phyloP scores from a whole-genome alignment of 1,140 invertebrate species.

The Nasonia vitripennis region DNA sequence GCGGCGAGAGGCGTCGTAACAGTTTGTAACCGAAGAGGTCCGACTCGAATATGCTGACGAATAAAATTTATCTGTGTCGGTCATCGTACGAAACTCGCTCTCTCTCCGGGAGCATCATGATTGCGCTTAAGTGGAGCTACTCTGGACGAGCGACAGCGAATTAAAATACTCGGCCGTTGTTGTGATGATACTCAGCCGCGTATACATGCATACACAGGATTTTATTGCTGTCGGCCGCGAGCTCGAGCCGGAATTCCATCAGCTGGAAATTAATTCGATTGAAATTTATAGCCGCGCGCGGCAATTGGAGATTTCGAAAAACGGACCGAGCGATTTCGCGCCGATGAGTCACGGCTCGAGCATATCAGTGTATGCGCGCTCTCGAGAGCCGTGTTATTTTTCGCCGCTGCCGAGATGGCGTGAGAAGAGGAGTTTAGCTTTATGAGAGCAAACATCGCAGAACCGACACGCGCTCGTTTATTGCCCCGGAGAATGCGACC shows the following conservation, averaged over 20 bases:
- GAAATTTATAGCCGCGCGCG: constrained; percentile 40
- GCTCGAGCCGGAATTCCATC: constrained; percentile 35
- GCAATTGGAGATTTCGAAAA: neutral
- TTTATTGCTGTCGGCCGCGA: neutral
- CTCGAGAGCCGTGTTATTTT: neutral
- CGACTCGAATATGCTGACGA: too few relatives aligned
- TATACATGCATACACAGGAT: neutral
- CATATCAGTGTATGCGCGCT: neutral
- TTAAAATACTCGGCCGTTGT: constrained; percentile 9
- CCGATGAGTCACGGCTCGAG: neutral
- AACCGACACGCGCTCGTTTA: neutral
- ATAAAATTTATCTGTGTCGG: too few relatives aligned
- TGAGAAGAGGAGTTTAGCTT: constrained; percentile 26
- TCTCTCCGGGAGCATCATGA: constrained; percentile 1
- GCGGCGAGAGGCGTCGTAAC: too few relatives aligned
- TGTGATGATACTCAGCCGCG: neutral
- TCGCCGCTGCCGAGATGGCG: neutral
- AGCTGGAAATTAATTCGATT: constrained; percentile 42
- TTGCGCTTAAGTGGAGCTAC: constrained; percentile 29
- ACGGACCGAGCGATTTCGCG: neutral
- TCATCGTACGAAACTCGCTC: too few relatives aligned
- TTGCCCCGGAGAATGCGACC: neutral
- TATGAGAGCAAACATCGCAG: constrained; percentile 26
- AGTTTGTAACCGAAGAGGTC: too few relatives aligned
- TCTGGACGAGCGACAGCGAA: neutral